Conservation (phyloP, 1,140 invertebrate genomes). For the Caenorhabditis brenneri region DNA sequence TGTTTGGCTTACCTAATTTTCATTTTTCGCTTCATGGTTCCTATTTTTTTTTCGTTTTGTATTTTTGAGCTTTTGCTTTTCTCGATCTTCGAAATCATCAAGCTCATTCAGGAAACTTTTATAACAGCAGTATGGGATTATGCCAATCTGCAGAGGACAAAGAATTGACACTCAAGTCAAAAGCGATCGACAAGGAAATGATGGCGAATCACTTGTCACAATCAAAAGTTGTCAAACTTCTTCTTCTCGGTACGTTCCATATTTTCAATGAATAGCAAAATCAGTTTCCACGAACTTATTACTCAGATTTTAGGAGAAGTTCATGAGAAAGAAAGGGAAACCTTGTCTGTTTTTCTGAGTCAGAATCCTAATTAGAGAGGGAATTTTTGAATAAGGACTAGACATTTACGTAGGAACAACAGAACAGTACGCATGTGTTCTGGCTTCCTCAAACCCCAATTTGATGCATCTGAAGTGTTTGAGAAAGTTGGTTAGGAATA, state of each 20-base stretch:
- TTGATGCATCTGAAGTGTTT: too few relatives aligned
- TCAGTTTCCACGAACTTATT: background rate
- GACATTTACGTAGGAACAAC: too few relatives aligned
- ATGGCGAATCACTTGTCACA: slow-evolving; percentile 55
- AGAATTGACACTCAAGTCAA: slow-evolving; percentile 50
- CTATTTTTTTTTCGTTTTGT: background rate
- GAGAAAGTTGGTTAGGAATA: too few relatives aligned
- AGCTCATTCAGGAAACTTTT: background rate
- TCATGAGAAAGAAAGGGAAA: background rate
- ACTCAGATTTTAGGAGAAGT: background rate
- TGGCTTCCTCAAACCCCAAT: too few relatives aligned
- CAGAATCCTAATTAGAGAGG: too few relatives aligned
- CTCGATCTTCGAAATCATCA: background rate
- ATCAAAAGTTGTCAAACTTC: slow-evolving; percentile 67
- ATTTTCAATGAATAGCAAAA: background rate
- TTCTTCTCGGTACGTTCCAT: slow-evolving; percentile 61
- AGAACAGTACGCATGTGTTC: too few relatives aligned
- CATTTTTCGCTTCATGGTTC: background rate
- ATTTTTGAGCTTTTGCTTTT: slow-evolving; percentile 15
- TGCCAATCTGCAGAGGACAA: slow-evolving; percentile 57
- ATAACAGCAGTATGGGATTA: slow-evolving; percentile 50
- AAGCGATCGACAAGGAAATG: slow-evolving; percentile 58
- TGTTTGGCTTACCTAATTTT: background rate
- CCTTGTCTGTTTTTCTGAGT: too few relatives aligned
- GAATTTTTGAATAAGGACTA: too few relatives aligned